phyloP scores from a whole-genome alignment of 2,888 invertebrate species.

The Andrena trimmerana region DNA sequence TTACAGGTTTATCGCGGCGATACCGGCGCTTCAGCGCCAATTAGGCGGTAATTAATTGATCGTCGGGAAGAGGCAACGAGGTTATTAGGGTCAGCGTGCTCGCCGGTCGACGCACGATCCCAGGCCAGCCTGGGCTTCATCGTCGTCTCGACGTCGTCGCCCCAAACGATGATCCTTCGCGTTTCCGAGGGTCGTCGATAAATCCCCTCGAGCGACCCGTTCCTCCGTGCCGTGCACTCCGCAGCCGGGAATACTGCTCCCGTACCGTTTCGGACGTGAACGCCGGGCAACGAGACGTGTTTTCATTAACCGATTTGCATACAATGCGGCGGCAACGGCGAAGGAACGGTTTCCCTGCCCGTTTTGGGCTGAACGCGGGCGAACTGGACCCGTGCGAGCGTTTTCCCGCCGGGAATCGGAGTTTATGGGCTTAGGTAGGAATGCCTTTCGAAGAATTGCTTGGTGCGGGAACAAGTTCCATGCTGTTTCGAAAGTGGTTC shows the following conservation, averaged over 20 bases:
- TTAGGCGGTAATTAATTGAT: conserved; percentile 82
- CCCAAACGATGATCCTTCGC: conserved; percentile 13
- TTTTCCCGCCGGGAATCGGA: not conserved
- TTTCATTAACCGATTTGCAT: conserved; percentile 29
- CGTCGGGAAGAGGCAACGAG: conserved; percentile 78
- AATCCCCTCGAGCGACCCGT: not conserved
- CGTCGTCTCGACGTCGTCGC: not conserved
- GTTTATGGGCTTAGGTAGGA: not conserved
- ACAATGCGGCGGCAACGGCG: conserved; percentile 10
- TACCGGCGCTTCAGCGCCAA: conserved; percentile 77
- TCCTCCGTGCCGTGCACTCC: not conserved
- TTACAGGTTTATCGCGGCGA: conserved; percentile 65
- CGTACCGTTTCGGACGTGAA: not conserved
- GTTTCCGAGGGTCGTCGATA: conserved; percentile 1
- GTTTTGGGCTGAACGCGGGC: conserved; percentile 6
- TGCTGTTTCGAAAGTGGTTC: no score
- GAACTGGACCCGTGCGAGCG: not conserved
- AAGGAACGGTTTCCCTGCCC: conserved; percentile 17
- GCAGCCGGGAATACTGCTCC: conserved; percentile 8
- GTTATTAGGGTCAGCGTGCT: conserved; percentile 79
- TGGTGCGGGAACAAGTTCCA: no score
- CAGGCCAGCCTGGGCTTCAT: not conserved
- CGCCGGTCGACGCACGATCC: conserved; percentile 59
- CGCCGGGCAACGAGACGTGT: conserved; percentile 6
- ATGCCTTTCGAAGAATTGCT: no score